These are phyloP conservation scores for Geophilus truncorum DNA, from an alignment of 2,888 invertebrate species.

Conservation along the genomic window DNA sequence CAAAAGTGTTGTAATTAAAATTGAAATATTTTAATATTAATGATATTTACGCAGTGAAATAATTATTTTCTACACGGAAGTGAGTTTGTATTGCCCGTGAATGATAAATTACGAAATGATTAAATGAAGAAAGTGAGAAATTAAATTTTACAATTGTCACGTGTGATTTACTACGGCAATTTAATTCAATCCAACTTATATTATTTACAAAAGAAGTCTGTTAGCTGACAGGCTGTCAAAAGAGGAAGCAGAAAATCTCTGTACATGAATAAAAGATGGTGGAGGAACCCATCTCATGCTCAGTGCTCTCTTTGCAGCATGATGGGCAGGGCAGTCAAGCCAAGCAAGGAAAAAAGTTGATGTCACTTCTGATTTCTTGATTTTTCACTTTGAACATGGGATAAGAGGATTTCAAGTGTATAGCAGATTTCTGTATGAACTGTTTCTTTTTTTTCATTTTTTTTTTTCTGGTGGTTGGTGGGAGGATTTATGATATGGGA, in stretches of 20 bases:
- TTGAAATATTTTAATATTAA: no score
- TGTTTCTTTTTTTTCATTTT: background rate
- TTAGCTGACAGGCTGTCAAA: background rate
- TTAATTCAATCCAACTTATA: background rate
- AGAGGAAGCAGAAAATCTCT: slow-evolving; percentile 2
- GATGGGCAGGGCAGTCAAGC: slow-evolving; percentile 10
- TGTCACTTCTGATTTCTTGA: slow-evolving; percentile 10
- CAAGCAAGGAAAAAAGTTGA: background rate
- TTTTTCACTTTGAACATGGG: slow-evolving; percentile 10
- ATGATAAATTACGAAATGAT: no score
- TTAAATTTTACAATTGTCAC: no score
- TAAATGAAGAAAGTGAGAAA: no score
- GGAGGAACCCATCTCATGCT: background rate
- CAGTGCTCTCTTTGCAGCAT: background rate
- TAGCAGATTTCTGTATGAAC: background rate
- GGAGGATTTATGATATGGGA: no score
- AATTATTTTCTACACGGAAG: no score
- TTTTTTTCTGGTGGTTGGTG: no score
- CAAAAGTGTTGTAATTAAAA: no score
- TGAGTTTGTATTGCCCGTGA: no score
- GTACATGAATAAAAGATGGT: slow-evolving; percentile 10
- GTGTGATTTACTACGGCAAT: background rate
- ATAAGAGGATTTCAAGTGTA: slow-evolving; percentile 10
- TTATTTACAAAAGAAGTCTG: background rate
- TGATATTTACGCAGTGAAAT: no score